Conservation (phyloP, 92 coral and sea anemone genomes). For the Epizoanthus ramosus region DNA sequence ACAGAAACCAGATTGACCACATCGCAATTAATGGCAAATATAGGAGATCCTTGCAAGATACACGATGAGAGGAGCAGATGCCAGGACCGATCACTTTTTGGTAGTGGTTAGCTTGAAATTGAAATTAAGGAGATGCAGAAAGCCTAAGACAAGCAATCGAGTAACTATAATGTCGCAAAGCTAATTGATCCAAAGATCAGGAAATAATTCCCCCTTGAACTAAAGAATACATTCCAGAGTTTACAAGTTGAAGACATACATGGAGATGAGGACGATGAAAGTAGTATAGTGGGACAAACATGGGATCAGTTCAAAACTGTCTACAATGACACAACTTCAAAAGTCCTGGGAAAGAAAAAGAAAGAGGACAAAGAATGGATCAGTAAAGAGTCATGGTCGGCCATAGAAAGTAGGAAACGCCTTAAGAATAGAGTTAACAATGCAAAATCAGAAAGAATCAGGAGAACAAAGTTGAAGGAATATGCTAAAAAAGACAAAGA, state of each 20-base stretch:
- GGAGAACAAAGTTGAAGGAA: background rate
- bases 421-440: background rate
- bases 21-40: background rate
- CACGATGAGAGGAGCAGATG: background rate
- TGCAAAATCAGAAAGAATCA: conserved; percentile 5
- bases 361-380: background rate
- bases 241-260: background rate
- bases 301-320: too few species aligned
- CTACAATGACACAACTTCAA: background rate
- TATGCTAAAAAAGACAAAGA: background rate
- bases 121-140: background rate
- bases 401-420: background rate
- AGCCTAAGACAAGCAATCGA: background rate
- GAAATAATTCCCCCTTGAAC: background rate
- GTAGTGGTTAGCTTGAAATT: background rate
- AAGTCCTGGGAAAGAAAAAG: background rate
- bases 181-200: background rate
- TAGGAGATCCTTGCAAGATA: background rate
- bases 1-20: background rate
- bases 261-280: background rate
- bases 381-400: background rate
- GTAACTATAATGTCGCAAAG: background rate
- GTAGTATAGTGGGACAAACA: background rate
- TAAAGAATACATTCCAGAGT: background rate
- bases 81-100: background rate